Evolutionary conservation across 2,113 vertebrate genomes (phyloP).

Genomic region (Okapia johnstoni): DNA sequence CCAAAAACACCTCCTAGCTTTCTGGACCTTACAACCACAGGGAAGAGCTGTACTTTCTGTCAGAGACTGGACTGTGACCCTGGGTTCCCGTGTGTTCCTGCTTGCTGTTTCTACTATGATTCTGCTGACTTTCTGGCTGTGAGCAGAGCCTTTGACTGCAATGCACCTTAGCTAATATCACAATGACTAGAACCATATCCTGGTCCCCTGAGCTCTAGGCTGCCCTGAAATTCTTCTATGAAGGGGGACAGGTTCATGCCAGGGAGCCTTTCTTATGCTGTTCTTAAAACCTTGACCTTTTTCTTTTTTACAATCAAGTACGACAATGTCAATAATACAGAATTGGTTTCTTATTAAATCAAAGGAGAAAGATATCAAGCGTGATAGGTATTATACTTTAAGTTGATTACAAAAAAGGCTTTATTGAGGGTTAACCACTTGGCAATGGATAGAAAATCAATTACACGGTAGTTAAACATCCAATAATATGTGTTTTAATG

Average conservation of each 20-base stretch:
- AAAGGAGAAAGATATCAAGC: constrained; percentile 50
- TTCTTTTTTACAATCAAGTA: background rate
- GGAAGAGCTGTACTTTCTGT: background rate
- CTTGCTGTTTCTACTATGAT: fast-evolving
- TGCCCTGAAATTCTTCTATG: background rate
- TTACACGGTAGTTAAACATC: constrained; percentile 66
- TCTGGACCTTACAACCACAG: background rate
- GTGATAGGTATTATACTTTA: background rate
- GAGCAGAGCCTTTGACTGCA: background rate
- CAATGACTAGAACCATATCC: background rate
- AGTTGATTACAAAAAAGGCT: constrained; percentile 60
- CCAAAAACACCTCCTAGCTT: background rate
- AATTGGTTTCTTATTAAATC: constrained; percentile 34
- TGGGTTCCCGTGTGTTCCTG: fast-evolving
- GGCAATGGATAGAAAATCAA: constrained; percentile 51
- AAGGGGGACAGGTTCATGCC: background rate
- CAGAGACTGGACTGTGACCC: background rate
- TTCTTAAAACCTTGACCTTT: background rate
- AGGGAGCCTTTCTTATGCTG: background rate
- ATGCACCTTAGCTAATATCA: background rate
- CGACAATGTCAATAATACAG: background rate
- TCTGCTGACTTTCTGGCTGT: background rate
- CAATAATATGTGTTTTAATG: constrained; percentile 70
- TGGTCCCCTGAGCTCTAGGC: background rate
- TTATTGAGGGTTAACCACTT: constrained; percentile 55